Base-by-base conservation (phyloP, 2,113 vertebrate genomes). In the Irena cyanogastra region DNA sequence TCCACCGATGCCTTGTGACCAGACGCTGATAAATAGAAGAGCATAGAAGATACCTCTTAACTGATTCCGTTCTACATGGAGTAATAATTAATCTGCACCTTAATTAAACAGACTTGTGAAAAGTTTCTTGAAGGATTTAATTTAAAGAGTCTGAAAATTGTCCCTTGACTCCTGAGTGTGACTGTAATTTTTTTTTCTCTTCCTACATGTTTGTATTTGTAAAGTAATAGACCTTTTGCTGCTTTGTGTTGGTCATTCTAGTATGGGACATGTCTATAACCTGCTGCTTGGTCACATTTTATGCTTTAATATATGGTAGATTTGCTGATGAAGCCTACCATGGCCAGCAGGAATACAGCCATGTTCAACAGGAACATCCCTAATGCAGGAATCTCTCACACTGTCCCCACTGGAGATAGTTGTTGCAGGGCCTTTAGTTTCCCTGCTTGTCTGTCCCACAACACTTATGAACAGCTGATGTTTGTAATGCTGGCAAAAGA, bases 11-110 rank as follows among this genome's bases (percentile, higher is more conserved):
- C 95, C 93, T 97, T 96, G 82, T 88, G 92, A 93, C 72, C 80
- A 89, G 80, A 88, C 11, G 69, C 83, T 90, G 85, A 83, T 74
- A 80, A 83, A 88, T 59, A 86, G 87, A 93, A 86, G 60, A 88
- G 27, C 56, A 11, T 83, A 92, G 80, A 72, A 66, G 57, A 90
- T 96, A 95, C 90, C 94, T 96, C 94, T 90, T 68, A 90, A 59
- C 71, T 75, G 39, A 71, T 80, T 87, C 69, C 87, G 5, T 94
- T 95, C 76, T 86, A 91, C 50, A 18, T 72, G 49, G 82, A 95
- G 50, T 96, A 93, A 91, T 85, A 94, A 96, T 83, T 94, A 84
- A 94, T 57, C 76, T 96, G 95, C 94, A 96, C 93, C 95, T 96
- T 95, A 97, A 95, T 92, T 92, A 92, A 96, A 93, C 52, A 81